Evolutionary conservation across 2,113 vertebrate species (phyloP).

Genomic region (Gnathonemus echidnorhynchus): DNA sequence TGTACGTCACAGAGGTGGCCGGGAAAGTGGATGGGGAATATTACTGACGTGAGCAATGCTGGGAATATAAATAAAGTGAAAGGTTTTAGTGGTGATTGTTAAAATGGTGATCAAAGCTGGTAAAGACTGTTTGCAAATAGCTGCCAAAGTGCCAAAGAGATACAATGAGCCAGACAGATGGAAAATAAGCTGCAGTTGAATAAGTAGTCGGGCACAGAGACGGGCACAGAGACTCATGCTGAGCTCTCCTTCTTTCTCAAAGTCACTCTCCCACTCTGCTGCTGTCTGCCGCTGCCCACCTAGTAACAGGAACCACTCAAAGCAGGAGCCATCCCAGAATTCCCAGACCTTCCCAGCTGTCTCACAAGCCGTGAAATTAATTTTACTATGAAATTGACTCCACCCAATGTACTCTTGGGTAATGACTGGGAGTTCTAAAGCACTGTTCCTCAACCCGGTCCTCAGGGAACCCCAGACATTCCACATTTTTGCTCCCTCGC

Average conservation of each 20-base stretch:
- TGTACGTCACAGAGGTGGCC: not conserved
- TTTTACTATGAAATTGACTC: not conserved
- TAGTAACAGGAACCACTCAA: not conserved
- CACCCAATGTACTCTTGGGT: not conserved
- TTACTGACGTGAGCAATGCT: not conserved
- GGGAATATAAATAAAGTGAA: not conserved
- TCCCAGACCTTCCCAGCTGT: not conserved
- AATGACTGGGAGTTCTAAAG: not conserved
- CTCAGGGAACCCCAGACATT: not conserved
- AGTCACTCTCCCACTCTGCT: not conserved
- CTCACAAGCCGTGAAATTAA: not conserved
- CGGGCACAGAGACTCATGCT: not conserved
- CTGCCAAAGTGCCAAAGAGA: not conserved
- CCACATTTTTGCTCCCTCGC: not conserved
- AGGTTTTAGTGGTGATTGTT: not conserved
- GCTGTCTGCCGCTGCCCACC: not conserved
- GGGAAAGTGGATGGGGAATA: not conserved
- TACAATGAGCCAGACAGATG: not conserved
- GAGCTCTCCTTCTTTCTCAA: not conserved
- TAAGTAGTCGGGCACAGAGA: too few relatives aligned
- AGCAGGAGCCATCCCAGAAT: slow-evolving; percentile 1
- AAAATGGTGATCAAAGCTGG: not conserved
- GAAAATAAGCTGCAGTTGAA: not conserved
- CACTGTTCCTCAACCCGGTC: not conserved
- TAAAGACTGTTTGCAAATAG: not conserved